These are phyloP conservation scores for Platycnemis pennipes DNA, from an alignment of 2,888 invertebrate species.

Conservation along the genomic window DNA sequence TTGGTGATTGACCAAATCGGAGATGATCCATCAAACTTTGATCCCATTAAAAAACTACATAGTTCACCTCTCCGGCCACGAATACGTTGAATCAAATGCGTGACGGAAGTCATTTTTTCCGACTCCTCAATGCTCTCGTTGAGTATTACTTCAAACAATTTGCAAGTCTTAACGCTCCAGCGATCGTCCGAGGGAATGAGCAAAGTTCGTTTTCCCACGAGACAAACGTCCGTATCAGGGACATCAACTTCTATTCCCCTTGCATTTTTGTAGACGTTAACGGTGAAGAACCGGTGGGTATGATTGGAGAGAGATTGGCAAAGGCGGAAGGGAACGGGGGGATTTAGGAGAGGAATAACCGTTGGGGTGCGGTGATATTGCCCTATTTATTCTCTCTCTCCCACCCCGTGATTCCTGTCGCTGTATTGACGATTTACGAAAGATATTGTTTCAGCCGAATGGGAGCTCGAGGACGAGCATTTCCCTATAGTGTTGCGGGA, in stretches of 20 bases:
- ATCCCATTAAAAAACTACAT: too few relatives aligned
- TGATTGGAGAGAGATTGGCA: not conserved
- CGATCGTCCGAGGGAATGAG: not conserved
- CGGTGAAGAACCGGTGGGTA: not conserved
- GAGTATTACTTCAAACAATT: too few relatives aligned
- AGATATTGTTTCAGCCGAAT: slow-evolving; percentile 19
- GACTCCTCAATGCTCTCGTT: too few relatives aligned
- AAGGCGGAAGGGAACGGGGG: not conserved
- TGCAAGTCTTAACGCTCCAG: not conserved
- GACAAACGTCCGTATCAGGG: not conserved
- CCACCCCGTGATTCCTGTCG: not conserved
- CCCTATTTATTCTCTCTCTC: not conserved
- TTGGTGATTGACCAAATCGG: too few relatives aligned
- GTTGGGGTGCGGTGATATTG: not conserved
- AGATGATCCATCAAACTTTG: too few relatives aligned
- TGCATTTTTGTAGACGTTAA: not conserved
- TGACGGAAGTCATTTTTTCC: too few relatives aligned
- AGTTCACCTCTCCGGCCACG: too few relatives aligned
- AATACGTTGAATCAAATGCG: too few relatives aligned
- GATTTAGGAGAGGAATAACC: not conserved
- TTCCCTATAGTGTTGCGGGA: not conserved
- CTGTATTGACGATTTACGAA: not conserved
- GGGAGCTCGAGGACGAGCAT: not conserved
- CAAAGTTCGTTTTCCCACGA: not conserved
- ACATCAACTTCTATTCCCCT: not conserved